Conservation (phyloP, 2,888 invertebrate species). For the Cephus sareptanus region DNA sequence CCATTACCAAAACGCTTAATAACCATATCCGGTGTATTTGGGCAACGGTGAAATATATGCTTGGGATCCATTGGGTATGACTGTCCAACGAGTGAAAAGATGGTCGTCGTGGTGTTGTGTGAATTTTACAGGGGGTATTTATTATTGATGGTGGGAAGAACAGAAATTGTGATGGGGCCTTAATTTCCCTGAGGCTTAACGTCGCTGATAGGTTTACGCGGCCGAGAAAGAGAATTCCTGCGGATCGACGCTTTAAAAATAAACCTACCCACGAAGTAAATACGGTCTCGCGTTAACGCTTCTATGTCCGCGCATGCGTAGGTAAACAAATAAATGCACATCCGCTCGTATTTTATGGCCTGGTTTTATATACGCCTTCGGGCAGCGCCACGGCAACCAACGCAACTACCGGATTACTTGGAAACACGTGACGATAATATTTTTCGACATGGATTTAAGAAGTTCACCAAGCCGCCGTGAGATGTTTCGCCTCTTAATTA, state of each 20-base stretch:
- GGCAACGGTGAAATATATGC: not conserved
- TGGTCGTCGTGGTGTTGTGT: not conserved
- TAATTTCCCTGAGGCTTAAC: not conserved
- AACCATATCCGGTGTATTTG: not conserved
- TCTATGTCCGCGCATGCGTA: not conserved
- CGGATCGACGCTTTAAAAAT: not conserved
- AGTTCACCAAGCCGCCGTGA: conserved; percentile 15
- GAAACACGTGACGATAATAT: conserved; percentile 19
- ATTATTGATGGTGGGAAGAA: not conserved
- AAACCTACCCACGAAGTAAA: not conserved
- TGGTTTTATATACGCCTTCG: not conserved
- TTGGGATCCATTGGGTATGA: not conserved
- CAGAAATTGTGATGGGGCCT: not conserved
- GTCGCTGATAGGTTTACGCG: not conserved
- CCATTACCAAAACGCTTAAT: not conserved
- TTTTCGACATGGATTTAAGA: conserved; percentile 18
- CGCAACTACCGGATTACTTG: not conserved
- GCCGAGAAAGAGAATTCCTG: not conserved
- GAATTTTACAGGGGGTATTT: not conserved
- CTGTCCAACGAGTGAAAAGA: not conserved
- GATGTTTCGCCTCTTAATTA: conserved; percentile 24
- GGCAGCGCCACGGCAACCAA: not conserved
- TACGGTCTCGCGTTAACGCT: conserved; percentile 5
- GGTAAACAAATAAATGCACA: conserved; percentile 7
- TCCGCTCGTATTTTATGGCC: conserved; percentile 2